Evolutionary conservation across 2,797 vertebrate genomes (phyloP), one percentile per base, ranked within the genome.

Genomic region (Phyllotis vaccarum): DNA sequence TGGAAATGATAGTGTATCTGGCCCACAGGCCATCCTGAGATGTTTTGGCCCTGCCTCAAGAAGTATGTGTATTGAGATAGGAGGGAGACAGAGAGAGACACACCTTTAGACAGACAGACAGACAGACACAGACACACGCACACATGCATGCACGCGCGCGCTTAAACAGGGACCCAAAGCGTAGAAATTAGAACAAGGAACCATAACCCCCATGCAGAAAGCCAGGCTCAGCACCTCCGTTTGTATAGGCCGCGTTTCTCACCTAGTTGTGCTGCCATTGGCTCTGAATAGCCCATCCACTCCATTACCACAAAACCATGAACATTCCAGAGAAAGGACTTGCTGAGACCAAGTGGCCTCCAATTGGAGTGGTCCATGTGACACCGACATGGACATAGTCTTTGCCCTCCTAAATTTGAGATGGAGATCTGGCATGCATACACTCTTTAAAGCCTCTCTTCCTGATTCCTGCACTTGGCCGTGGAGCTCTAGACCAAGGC

Each of bases 11-110:
- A 6, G 6, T 74, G 27, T 76, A 9, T 11, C 11, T 10, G 9
- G 6, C 58, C 64, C 5, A 0, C 0, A 43, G 60, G 46, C 6
- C n/a, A 5, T 54, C 34, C 76, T n/a, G 10, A 29, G 17, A 66
- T n/a, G n/a, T n/a, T n/a, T n/a, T n/a, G n/a, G 54, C 11, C 72
- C 58, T 54, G 5, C 46, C 43, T 46, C 21, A 9, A 70, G 81
- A 6, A 66, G 7, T 19, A 1, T 64, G 37, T 43, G 11, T 40
- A 31, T 29, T 81, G 24, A 56, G 3, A 6, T 60, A 2, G 21
- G 7, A 68, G 5, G 7, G 37, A 75, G 16, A 9, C 29, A 91
- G 83, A 58, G 24, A 10, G 46, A 43, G 1, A 22, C 2, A 56
- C 24, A 34, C 66, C 34, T 34, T n/a, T 5, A 49, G 46, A 49